Percentiles rank a stretch among this genome's conserved stretches.
Evolutionary conservation across 2,113 vertebrate species (phyloP).

Genomic region (Channa maculata): DNA sequence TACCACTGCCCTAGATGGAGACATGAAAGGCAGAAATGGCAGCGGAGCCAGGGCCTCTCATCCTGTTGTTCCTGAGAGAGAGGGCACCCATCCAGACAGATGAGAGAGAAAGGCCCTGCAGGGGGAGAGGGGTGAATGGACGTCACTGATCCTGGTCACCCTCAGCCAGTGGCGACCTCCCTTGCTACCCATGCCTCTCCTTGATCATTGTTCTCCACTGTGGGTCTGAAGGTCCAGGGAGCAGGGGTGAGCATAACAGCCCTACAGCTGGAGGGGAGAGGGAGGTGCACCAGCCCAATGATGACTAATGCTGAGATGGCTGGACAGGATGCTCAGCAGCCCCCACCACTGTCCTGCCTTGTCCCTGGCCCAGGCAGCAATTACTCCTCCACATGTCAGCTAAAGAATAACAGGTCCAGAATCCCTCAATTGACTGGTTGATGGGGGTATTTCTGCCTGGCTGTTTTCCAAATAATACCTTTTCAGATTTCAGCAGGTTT

Average conservation of each 20-base stretch:
- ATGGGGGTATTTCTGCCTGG: constrained; percentile 54
- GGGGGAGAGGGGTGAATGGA: constrained; percentile 70
- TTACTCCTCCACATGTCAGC: constrained; percentile 72
- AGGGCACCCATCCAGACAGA: constrained; percentile 79
- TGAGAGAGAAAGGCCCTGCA: constrained; percentile 70
- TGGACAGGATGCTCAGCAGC: constrained; percentile 54
- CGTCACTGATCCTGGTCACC: constrained; percentile 70
- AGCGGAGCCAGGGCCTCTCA: constrained; percentile 74
- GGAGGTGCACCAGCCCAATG: constrained; percentile 45
- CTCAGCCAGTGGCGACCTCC: constrained; percentile 33
- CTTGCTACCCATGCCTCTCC: constrained; percentile 41
- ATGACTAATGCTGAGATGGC: constrained; percentile 64
- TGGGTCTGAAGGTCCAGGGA: constrained; percentile 47
- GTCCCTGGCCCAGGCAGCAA: constrained; percentile 65
- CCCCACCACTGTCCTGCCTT: constrained; percentile 38
- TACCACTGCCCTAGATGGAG: constrained; percentile 82
- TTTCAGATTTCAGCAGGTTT: constrained; percentile 57
- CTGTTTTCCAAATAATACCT: constrained; percentile 45
- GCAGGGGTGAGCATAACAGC: constrained; percentile 17
- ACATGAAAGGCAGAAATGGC: constrained; percentile 79
- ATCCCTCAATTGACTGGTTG: constrained; percentile 51
- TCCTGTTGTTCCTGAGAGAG: constrained; percentile 74
- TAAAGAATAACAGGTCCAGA: constrained; percentile 63
- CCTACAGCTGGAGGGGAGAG: constrained; percentile 20
- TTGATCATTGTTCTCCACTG: constrained; percentile 48